Conservation (phyloP, 2,888 invertebrate genomes). For the Cosmia pyralina region DNA sequence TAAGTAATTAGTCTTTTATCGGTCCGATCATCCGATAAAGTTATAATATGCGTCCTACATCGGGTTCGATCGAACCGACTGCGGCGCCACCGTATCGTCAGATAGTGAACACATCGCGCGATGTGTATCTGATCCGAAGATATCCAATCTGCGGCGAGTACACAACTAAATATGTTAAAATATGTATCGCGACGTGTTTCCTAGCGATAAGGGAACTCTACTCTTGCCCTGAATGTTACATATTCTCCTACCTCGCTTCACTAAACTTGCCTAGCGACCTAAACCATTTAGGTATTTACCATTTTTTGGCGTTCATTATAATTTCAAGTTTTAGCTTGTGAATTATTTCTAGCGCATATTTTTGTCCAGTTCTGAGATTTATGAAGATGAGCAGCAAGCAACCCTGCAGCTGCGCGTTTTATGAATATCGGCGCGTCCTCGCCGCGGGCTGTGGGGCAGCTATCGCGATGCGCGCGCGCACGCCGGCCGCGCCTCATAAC, state of each 20-base stretch:
- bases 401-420: constrained; percentile 32
- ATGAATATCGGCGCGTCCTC: constrained; percentile 63
- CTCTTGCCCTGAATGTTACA: neutral
- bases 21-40: constrained; percentile 28
- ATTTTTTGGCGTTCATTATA: neutral
- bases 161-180: constrained; percentile 52
- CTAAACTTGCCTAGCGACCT: neutral
- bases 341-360: constrained; percentile 13
- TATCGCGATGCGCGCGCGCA: constrained; percentile 66
- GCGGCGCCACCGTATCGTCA: constrained; percentile 56
- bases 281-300: neutral
- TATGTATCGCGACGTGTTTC: constrained; percentile 46
- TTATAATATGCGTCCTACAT: constrained; percentile 35
- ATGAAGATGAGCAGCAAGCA: constrained; percentile 23
- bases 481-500: constrained; percentile 56
- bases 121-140: constrained; percentile 45
- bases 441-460: constrained; percentile 73
- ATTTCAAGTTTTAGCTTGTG: constrained; percentile 3
- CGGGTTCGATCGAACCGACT: constrained; percentile 1
- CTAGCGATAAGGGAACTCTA: constrained; percentile 16
- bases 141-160: constrained; percentile 42
- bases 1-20: constrained; percentile 47
- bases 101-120: constrained; percentile 60
- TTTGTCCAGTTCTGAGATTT: constrained; percentile 5
- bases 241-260: neutral